Base-by-base conservation (phyloP, 2,113 vertebrate species). In the Sitta europaea region DNA sequence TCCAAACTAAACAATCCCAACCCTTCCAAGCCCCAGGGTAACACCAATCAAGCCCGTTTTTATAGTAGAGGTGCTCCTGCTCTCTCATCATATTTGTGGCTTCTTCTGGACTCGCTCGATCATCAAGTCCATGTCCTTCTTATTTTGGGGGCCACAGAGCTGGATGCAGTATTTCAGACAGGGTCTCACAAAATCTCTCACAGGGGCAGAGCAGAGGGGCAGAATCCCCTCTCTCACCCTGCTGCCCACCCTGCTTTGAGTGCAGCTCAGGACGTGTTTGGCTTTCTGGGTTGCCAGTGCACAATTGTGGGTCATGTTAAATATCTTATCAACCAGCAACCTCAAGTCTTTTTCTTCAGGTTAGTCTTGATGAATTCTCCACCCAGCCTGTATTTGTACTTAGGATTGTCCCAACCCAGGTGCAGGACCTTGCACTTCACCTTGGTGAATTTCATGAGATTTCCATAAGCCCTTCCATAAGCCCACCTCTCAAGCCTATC, bases 231-330 rank as follows among this genome's bases (percentile, higher is more conserved):
- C 47, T 11, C 12, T 16, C 0, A 0, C 36, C 31, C 29, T 54
- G 14, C 47, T 68, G n/a, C 21, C 42, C 14, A 23, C 0, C 0
- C 24, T 31, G 11, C 14, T 48, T 27, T 42, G 15, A n/a, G 33
- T 33, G 55, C 18, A 75, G 29, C 40, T 22, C 38, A 68, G 38
- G 45, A 47, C 5, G 16, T 2, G 4, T 19, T 0, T 53, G 28
- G 38, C 11, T 28, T 53, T 45, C 27, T 38, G 10, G 19, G 28
- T 15, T 61, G 47, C 19, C 27, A 45, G 19, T 4, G 11, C 23
- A 38, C 12, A 12, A 12, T 13, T 24, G 10, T n/a, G 10, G 12
- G 23, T 53, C 12, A 9, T 24, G 12, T 4, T 87, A 19, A 38
- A 9, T n/a, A 53, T 61, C 63, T 53, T 20, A 16, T 19, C 38